Evolutionary conservation across 1,140 invertebrate genomes (phyloP).

Genomic region (Micrasema longulum): DNA sequence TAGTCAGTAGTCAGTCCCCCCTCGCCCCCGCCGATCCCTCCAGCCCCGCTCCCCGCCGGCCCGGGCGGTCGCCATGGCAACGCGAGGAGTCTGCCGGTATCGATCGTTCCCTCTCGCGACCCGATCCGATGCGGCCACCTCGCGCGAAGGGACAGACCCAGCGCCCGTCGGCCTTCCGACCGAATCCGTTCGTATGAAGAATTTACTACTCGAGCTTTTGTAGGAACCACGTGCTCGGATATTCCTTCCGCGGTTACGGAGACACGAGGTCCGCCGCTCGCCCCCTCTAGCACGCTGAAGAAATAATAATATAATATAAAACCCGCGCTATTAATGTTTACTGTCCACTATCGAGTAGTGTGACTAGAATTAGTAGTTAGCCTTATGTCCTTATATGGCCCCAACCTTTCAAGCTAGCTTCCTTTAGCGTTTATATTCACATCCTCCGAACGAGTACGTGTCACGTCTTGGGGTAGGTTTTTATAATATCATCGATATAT

Average conservation of each 20-base stretch:
- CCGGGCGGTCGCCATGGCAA: constrained; percentile 49
- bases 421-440: too few species aligned
- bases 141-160: constrained; percentile 10
- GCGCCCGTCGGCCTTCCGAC: too few species aligned
- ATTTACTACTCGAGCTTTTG: constrained; percentile 1
- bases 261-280: constrained; percentile 1
- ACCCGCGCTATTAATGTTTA: too few species aligned
- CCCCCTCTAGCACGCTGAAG: background rate
- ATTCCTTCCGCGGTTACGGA: constrained; percentile 8
- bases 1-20: background rate
- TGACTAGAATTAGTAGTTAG: background rate
- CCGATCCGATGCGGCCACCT: constrained; percentile 7
- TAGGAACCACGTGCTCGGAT: constrained; percentile 23
- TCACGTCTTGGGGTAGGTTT: too few species aligned
- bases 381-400: constrained; percentile 10
- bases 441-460: too few species aligned
- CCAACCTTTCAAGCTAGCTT: too few species aligned
- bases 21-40: constrained; percentile 11
- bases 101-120: constrained; percentile 42
- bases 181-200: too few species aligned
- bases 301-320: constrained; percentile 8
- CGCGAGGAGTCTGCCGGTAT: constrained; percentile 53
- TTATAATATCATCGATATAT: too few species aligned
- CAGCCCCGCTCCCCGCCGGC: background rate
- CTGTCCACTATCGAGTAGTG: background rate